Base-by-base conservation (phyloP, 2,113 vertebrate species). In the Indicator maculatus region DNA sequence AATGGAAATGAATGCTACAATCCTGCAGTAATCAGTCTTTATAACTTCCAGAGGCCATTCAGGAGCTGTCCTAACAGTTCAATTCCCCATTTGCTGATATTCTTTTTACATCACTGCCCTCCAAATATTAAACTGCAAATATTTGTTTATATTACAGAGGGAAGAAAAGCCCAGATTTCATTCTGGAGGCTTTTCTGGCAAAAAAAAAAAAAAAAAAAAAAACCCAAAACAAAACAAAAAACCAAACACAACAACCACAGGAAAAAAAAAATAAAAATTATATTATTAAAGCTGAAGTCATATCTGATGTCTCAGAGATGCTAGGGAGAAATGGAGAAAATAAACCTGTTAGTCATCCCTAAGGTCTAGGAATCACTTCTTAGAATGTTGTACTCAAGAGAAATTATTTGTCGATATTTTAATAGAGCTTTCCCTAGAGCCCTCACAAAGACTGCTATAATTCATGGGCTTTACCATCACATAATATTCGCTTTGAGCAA, bases 131-230 rank as follows among this genome's bases (percentile, higher is more conserved):
- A 93, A 56, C 7, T 47, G 13, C 11, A 53, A 67, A 75, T 60
- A 75, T 78, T 41, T 16, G 8, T 6, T 64, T 87, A 69, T 26
- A 13, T 10, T 31, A 65, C 4, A 58, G 39, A 78, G 4, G 8
- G 52, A 81, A 55, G 10, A 8, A 67, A 87, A 92, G 27, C 86
- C 8, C 8, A 76, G 17, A 65, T 50, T 79, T 86, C 9, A 58
- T 60, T 36, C 23, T 11, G 9, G 3, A 16, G 6, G 3, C 5
- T 84, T 58, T 53, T 52, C n/a, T n/a, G n/a, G n/a, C n/a, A n/a
- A n/a, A n/a, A n/a, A n/a, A n/a, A n/a, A n/a, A 3, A 3, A 1
- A 5, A 16, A 5, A 16, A 14, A 8, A 13, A 11, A 12, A 5
- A 44, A 44, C 10, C 11, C 23, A 50, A 47, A 47, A 47, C 18